Conservation (phyloP, 2,888 invertebrate genomes). For the Poecilobothrus nobilitatus region DNA sequence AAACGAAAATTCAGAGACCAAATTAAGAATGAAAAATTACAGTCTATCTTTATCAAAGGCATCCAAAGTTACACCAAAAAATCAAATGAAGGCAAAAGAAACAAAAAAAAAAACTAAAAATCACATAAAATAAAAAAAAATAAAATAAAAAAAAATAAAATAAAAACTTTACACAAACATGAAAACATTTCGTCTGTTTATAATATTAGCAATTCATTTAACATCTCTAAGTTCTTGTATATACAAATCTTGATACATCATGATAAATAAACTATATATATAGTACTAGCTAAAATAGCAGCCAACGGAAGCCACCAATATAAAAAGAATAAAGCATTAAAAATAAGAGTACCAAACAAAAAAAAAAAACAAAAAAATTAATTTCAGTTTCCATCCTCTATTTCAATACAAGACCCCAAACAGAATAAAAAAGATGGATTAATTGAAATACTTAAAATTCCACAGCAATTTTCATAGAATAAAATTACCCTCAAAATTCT, state of each 20-base stretch:
- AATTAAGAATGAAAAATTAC: background rate
- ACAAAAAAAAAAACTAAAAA: background rate
- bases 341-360: background rate
- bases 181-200: background rate
- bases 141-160: background rate
- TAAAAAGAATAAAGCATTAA: background rate
- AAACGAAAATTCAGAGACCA: background rate
- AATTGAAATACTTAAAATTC: constrained; percentile 3
- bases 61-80: background rate
- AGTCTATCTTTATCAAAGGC: background rate
- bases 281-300: too few species aligned
- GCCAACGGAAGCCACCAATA: too few species aligned
- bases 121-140: background rate
- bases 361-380: background rate
- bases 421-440: background rate
- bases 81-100: background rate
- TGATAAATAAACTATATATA: too few species aligned
- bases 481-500: background rate
- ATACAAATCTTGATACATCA: too few species aligned
- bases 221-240: too few species aligned
- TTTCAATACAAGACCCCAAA: too few species aligned
- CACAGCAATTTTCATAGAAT: constrained; percentile 1
- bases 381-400: background rate
- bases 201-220: background rate
- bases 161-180: background rate